phyloP scores from a whole-genome alignment of 2,113 vertebrate genomes.

The Chloropsis cyanopogon region DNA sequence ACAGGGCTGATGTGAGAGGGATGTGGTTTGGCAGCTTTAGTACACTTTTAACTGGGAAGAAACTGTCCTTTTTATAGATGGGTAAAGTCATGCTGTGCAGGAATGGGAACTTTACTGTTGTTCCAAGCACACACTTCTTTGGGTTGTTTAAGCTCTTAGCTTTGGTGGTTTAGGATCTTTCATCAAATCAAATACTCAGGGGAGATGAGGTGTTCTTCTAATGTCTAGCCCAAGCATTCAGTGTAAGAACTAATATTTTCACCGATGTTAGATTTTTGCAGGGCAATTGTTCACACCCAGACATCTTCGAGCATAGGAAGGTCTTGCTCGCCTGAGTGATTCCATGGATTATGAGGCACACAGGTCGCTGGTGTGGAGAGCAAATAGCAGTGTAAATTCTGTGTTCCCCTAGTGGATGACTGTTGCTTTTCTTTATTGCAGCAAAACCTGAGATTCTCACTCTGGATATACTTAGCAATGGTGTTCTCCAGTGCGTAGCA shows the following conservation, averaged over 20 bases:
- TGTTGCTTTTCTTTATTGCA: slow-evolving; percentile 36
- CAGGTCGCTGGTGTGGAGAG: background rate
- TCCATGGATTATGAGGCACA: background rate
- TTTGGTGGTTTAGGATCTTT: background rate
- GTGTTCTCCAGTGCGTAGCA: slow-evolving; percentile 88
- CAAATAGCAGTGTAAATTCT: background rate
- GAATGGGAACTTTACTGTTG: background rate
- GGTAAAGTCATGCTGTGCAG: background rate
- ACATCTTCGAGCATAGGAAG: background rate
- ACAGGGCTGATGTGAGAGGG: background rate
- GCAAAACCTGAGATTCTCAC: slow-evolving; percentile 91
- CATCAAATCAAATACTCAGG: background rate
- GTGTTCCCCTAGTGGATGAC: background rate
- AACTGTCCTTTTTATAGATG: background rate
- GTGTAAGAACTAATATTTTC: background rate
- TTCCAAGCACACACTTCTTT: background rate
- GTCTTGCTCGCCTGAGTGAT: background rate
- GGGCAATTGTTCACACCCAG: background rate
- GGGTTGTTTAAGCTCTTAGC: background rate
- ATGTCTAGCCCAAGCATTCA: background rate
- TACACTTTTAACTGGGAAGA: background rate
- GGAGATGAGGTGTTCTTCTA: background rate
- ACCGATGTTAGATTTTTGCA: background rate
- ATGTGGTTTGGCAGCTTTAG: slow-evolving; percentile 6
- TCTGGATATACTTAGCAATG: slow-evolving; percentile 81